Percentiles rank a stretch among this genome's conserved stretches.
Conservation (phyloP, 2,888 invertebrate species). For the Leptodirus hochenwartii region DNA sequence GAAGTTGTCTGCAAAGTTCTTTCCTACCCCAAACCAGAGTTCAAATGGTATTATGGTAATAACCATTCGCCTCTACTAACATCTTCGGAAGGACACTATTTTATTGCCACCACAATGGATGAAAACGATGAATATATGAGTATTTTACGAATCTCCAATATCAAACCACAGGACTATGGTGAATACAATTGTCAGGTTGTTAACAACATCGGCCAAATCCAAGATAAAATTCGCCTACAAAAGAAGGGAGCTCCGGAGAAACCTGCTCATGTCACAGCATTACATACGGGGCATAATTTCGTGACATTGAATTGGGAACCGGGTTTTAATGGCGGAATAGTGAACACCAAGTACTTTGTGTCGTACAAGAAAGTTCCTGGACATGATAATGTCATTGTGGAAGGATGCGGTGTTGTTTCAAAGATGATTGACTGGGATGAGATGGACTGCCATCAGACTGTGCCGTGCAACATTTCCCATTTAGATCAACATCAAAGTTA, state of each 20-base stretch:
- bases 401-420: constrained; percentile 39
- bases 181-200: constrained; percentile 79
- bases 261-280: constrained; percentile 51
- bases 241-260: constrained; percentile 77
- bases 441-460: constrained; percentile 66
- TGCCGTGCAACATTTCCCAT: constrained; percentile 75
- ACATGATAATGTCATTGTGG: constrained; percentile 39
- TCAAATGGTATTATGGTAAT: constrained; percentile 76
- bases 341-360: constrained; percentile 76
- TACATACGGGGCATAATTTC: constrained; percentile 59
- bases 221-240: constrained; percentile 60
- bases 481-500: constrained; percentile 77
- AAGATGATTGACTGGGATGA: constrained; percentile 57
- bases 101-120: constrained; percentile 62
- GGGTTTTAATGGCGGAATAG: constrained; percentile 78
- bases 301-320: constrained; percentile 74
- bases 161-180: constrained; percentile 73
- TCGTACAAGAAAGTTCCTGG: constrained; percentile 53
- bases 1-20: constrained; percentile 78
- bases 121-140: constrained; percentile 77
- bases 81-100: constrained; percentile 71
- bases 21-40: constrained; percentile 82
- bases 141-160: constrained; percentile 49
- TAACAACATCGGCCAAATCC: constrained; percentile 62
- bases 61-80: constrained; percentile 56